Conservation (phyloP, 2,113 vertebrate species). For the Polyodon spathula region DNA sequence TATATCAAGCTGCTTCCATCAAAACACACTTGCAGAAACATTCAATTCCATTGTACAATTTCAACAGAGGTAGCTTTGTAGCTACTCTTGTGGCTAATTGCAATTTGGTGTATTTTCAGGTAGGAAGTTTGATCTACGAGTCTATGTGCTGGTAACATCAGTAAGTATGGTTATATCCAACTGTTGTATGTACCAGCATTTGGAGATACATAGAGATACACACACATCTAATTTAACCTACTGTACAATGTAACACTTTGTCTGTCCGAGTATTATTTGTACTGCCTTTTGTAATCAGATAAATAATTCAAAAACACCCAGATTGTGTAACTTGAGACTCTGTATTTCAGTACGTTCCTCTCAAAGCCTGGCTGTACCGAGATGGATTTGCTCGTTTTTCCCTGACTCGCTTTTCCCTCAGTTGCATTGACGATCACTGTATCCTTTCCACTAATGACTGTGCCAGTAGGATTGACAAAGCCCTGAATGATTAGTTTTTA, state of each 20-base stretch:
- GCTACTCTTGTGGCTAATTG: too few relatives aligned
- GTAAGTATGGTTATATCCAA: slow-evolving; percentile 41
- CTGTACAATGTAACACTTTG: not conserved
- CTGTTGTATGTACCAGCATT: not conserved
- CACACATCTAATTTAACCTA: not conserved
- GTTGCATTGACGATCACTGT: slow-evolving; percentile 71
- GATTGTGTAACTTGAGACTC: not conserved
- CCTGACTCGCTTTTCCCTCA: slow-evolving; percentile 65
- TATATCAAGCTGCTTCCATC: too few relatives aligned
- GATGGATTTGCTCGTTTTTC: slow-evolving; percentile 76
- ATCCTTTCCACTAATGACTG: slow-evolving; percentile 44
- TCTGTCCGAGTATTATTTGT: slow-evolving; percentile 3
- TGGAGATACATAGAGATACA: not conserved
- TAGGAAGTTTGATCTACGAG: slow-evolving; percentile 75
- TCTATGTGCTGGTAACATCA: slow-evolving; percentile 73
- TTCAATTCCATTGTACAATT: too few relatives aligned
- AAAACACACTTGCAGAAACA: too few relatives aligned
- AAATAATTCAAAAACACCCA: not conserved
- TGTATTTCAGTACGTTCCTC: slow-evolving; percentile 58
- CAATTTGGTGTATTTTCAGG: slow-evolving; percentile 42
- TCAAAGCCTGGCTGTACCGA: slow-evolving; percentile 71
- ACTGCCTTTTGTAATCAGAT: not conserved
- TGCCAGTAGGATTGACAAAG: too few relatives aligned
- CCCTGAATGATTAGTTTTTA: not conserved
- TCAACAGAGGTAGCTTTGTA: too few relatives aligned